A percentile compares a stretch with the other conserved stretches of the same genome.
Conservation (phyloP, 2,797 vertebrate genomes). For the Malurus leucopterus region DNA sequence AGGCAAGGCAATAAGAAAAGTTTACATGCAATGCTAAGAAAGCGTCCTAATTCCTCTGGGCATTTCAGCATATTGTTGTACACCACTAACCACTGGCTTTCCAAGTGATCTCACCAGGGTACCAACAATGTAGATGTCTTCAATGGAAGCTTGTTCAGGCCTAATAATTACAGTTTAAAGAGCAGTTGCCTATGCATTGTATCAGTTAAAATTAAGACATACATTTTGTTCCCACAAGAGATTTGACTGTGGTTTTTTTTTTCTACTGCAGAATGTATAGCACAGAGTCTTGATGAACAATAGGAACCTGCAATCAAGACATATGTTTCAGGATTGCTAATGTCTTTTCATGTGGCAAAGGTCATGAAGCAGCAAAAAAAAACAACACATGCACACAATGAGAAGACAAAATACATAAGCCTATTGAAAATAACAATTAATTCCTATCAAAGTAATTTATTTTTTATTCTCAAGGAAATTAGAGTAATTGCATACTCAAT, state of each 20-base stretch:
- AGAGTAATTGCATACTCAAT: background rate
- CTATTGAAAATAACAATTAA: background rate
- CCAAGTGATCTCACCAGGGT: constrained; percentile 53
- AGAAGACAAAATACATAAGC: background rate
- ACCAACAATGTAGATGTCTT: constrained; percentile 30
- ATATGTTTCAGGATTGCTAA: background rate
- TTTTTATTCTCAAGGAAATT: background rate
- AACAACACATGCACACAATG: fast-evolving
- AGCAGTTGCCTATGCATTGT: constrained; percentile 23
- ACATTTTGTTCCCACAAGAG: constrained; percentile 25
- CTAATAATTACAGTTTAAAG: constrained; percentile 48
- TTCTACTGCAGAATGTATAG: background rate
- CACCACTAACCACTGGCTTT: constrained; percentile 17
- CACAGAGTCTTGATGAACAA: background rate
- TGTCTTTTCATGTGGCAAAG: background rate
- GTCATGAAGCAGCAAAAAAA: background rate
- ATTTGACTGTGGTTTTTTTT: background rate
- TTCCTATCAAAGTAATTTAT: background rate
- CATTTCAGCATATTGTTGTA: constrained; percentile 39
- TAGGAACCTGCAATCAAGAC: background rate
- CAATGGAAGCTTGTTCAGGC: constrained; percentile 40
- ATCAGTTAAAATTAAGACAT: constrained; percentile 21
- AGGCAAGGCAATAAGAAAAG: constrained; percentile 41
- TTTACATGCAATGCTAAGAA: constrained; percentile 28
- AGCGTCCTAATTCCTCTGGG: constrained; percentile 39